phyloP scores from a whole-genome alignment of 2,888 invertebrate genomes.

The Mythimna loreyi region DNA sequence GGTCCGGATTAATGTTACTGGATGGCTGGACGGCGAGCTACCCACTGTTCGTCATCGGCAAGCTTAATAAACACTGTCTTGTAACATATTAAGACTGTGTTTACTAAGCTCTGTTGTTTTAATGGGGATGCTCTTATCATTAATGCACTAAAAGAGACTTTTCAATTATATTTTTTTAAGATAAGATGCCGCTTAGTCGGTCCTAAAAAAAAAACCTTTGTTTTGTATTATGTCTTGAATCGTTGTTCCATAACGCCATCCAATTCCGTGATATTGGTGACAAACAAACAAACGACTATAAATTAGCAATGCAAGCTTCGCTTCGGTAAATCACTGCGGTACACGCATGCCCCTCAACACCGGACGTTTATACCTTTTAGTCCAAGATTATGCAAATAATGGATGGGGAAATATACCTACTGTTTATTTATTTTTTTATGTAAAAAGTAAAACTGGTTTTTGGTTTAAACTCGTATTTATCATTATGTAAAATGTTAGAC shows the following conservation, averaged over 20 bases:
- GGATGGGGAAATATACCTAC: slow-evolving; percentile 27
- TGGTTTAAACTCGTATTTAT: too few relatives aligned
- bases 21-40: too few relatives aligned
- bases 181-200: not conserved
- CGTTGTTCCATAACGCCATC: not conserved
- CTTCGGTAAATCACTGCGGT: slow-evolving; percentile 71
- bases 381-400: slow-evolving; percentile 29
- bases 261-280: slow-evolving; percentile 48
- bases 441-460: too few relatives aligned
- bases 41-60: too few relatives aligned
- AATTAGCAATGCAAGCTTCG: slow-evolving; percentile 73
- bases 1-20: too few relatives aligned
- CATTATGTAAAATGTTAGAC: too few relatives aligned
- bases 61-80: too few relatives aligned
- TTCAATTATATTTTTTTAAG: too few relatives aligned
- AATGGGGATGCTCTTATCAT: too few relatives aligned
- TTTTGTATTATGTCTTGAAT: not conserved
- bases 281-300: slow-evolving; percentile 72
- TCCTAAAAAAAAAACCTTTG: not conserved
- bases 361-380: slow-evolving; percentile 63
- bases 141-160: too few relatives aligned
- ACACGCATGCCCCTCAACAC: slow-evolving; percentile 71
- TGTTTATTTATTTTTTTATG: not conserved
- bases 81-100: too few relatives aligned
- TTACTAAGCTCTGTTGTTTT: too few relatives aligned